Percentiles rank a stretch among this genome's conserved stretches.
Evolutionary conservation across 2,113 vertebrate species (phyloP).

Genomic region (Hymenochirus boettgeri): DNA sequence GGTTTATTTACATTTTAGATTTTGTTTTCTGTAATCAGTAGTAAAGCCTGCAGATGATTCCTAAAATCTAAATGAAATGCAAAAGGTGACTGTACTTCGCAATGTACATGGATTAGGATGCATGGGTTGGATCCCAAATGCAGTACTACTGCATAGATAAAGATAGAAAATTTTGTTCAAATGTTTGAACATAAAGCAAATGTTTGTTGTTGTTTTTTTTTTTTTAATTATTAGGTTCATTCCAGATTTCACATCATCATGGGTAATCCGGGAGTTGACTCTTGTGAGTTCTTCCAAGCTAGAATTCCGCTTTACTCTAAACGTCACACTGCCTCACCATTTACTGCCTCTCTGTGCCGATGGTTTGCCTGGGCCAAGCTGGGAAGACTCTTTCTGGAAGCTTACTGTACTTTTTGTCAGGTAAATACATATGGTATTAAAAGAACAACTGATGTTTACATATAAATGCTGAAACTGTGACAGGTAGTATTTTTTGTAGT

Average conservation of each 20-base stretch:
- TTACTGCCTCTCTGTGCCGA: constrained; percentile 89
- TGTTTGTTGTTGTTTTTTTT: neutral
- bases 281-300: constrained; percentile 79
- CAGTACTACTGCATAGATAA: no score
- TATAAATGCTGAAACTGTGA: no score
- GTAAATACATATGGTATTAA: constrained; percentile 58
- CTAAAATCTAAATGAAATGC: no score
- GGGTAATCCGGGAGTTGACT: constrained; percentile 92
- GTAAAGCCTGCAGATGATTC: no score
- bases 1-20: no score
- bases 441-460: no score
- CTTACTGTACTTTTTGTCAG: constrained; percentile 90
- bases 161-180: no score
- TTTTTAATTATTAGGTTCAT: constrained; percentile 72
- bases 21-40: no score
- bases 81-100: no score
- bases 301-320: constrained; percentile 87
- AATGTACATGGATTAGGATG: no score
- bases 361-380: constrained; percentile 91
- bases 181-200: neutral
- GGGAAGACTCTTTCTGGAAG: constrained; percentile 94
- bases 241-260: constrained; percentile 96
- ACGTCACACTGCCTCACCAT: constrained; percentile 93
- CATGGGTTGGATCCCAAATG: no score
- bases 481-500: no score